Evolutionary conservation across 2,797 vertebrate species (phyloP), one percentile per base, ranked within the genome.

Genomic region (Acomys russatus): DNA sequence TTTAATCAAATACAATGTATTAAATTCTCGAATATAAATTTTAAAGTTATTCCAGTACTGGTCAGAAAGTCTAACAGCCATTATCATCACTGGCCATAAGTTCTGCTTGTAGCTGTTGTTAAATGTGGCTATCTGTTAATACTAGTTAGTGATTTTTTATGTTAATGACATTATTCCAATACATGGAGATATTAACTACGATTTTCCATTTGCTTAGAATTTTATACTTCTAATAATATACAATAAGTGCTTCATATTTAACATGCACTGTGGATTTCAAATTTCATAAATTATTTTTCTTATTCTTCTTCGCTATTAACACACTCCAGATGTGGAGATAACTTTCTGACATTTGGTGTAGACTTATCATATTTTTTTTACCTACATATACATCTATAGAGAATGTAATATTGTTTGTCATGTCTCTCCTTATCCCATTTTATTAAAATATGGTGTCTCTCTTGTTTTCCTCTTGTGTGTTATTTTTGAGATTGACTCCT

Each of bases 291-390:
- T 77, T 91, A 9, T 51, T 10, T 51, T 3, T 3, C 66, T 49
- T 8, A 28, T 0, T 2, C 66, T 44, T 70, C 33, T 84, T 70
- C 20, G 76, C 87, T 94, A 63, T 85, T 44, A 77, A 61, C 61
- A 18, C 0, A 71, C 5, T 38, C n/a, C 17, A 94, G 44, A 78
- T 2, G 10, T 68, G 4, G 6, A 44, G 44, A 56, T 56, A 1
- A 33, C 44, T 94, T 9, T 64, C 38, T 63, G 15, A 33, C 79
- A 80, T 51, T 33, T 54, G 4, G 18, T 82, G 4, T n/a, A 10
- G 3, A 79, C 71, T 92, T 64, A 2, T 79, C 30, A 61, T 64
- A 88, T 61, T 93, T 92, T 80, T 61, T 93, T 90, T 80, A 80
- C 59, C 15, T 59, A 61, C 74, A 20, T 51, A 51, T 30, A 3